Percentiles rank a stretch among this genome's conserved stretches.
Evolutionary conservation across 1,140 invertebrate genomes (phyloP).

Genomic region (Xylocopa sonorina): DNA sequence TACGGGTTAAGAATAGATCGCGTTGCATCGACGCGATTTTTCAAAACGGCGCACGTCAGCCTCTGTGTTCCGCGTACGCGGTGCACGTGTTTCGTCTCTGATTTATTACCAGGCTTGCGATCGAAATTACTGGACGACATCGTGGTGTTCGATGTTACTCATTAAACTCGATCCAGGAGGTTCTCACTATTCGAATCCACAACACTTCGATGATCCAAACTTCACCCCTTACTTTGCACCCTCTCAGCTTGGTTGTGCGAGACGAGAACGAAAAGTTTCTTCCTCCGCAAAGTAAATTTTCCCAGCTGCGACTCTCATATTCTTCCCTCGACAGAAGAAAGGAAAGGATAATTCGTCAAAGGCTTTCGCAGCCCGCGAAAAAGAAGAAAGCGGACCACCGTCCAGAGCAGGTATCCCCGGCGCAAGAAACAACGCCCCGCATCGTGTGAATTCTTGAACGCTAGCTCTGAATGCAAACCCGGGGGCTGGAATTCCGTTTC

Average conservation of each 20-base stretch:
- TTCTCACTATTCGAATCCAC: too few relatives aligned
- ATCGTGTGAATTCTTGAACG: conserved; percentile 41
- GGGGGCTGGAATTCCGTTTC: conserved; percentile 36
- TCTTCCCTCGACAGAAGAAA: neutral
- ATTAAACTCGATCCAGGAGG: too few relatives aligned
- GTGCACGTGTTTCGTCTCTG: too few relatives aligned
- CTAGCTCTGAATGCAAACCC: conserved; percentile 43
- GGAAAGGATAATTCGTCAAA: neutral
- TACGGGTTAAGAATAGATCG: neutral
- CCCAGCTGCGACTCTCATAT: too few relatives aligned
- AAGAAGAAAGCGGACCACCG: conserved; percentile 8
- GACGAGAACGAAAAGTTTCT: too few relatives aligned
- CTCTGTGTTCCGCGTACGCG: neutral
- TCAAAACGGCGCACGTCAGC: too few relatives aligned
- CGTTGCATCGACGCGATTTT: neutral
- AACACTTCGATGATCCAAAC: too few relatives aligned
- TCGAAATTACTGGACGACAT: neutral
- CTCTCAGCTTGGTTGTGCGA: too few relatives aligned
- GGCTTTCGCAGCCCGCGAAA: too few relatives aligned
- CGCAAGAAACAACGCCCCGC: conserved; percentile 35
- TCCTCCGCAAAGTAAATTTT: neutral
- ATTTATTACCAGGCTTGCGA: neutral
- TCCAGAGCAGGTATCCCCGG: neutral
- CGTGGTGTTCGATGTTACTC: too few relatives aligned
- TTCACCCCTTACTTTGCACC: too few relatives aligned